Percentiles rank a stretch among this genome's conserved stretches.
These are phyloP conservation scores for Trichonephila clavipes DNA, from an alignment of 1,140 invertebrate species.

Conservation along the genomic window DNA sequence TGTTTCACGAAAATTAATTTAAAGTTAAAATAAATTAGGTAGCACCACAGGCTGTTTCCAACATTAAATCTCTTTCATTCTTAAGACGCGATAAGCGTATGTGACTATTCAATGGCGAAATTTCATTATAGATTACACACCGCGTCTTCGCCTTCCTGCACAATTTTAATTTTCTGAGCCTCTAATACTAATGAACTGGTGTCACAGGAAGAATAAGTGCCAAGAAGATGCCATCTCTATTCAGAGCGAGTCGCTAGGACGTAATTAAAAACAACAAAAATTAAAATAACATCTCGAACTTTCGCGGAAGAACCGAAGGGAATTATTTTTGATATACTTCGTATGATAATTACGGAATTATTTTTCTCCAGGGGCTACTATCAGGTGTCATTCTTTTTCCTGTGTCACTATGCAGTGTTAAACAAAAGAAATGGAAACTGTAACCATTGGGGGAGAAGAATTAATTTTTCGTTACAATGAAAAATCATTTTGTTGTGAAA, in stretches of 20 bases:
- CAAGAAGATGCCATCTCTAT: neutral
- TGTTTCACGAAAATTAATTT: neutral
- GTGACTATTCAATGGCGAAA: neutral
- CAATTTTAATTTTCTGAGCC: conserved; percentile 34
- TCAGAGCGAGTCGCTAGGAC: neutral
- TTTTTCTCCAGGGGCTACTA: neutral
- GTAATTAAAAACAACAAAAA: conserved; percentile 46
- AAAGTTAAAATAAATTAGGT: neutral
- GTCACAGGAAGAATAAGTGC: conserved; percentile 23
- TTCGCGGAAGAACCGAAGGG: neutral
- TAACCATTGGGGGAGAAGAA: too few species aligned
- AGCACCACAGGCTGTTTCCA: too few species aligned
- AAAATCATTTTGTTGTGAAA: too few species aligned
- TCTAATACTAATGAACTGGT: conserved; percentile 23
- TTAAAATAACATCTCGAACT: conserved; percentile 14
- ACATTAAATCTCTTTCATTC: too few species aligned
- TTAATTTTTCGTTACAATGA: too few species aligned
- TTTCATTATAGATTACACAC: neutral
- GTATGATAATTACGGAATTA: conserved; percentile 32
- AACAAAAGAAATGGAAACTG: too few species aligned
- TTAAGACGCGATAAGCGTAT: too few species aligned
- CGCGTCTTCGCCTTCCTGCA: neutral
- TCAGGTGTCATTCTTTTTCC: too few species aligned
- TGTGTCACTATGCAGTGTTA: too few species aligned
- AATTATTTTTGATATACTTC: conserved; percentile 27